Base-by-base conservation (phyloP, 2,797 vertebrate genomes). In the Decapterus maruadsi region DNA sequence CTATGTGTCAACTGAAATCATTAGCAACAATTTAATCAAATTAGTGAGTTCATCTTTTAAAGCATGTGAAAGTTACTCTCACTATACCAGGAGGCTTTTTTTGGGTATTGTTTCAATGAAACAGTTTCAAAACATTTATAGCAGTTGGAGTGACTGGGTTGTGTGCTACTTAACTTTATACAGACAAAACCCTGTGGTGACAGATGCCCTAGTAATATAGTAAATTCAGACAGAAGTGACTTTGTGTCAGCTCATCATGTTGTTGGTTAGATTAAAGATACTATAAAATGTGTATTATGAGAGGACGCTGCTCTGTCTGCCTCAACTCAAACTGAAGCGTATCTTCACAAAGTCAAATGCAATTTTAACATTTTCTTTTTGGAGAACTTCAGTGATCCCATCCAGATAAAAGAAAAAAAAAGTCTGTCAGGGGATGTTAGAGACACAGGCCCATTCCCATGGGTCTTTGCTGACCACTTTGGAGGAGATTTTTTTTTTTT, bases 401-500 rank as follows among this genome's bases (percentile, higher is more conserved):
- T 31, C 17, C 31, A 43, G 42, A 67, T 45, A 38, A 5, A 72
- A 75, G 38, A 42, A 71, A 48, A 26, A 26, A 62, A 22, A 65
- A 72, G 55, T 73, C 61, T 71, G 57, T 61, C n/a, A 8, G 17
- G 43, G 67, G 36, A 54, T 66, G 51, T 58, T 70, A 69, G 13
- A 68, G 36, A 60, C 9, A 22, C 60, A 38, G 63, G 69, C 43
- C 55, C 6, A 4, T 43, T 19, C 50, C 68, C 40, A 31, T 11
- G 53, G 54, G 45, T 71, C 54, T 50, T 42, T 72, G 58, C 65
- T 46, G 61, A 78, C 67, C 38, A 64, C 78, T 81, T 79, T 60
- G 50, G 57, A 80, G 48, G 59, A 72, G 76, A 88, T 87, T 89
- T 88, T 36, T 34, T 34, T 34, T 26, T 26, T 26, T 26, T 57